Evolutionary conservation across 2,888 invertebrate genomes (phyloP).

Genomic region (Beris morrisii): DNA sequence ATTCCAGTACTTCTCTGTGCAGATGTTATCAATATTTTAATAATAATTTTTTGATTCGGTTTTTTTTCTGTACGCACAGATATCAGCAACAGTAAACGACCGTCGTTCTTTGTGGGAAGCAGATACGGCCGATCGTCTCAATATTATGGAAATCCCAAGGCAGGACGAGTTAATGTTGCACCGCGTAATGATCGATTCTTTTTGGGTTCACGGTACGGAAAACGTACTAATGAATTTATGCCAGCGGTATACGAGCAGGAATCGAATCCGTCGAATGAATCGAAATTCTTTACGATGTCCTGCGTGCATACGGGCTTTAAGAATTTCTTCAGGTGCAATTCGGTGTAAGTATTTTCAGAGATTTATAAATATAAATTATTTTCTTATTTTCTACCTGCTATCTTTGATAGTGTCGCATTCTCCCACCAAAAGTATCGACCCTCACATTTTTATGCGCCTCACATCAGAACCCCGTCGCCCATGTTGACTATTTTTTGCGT

Average conservation of each 20-base stretch:
- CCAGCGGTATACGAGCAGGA: slow-evolving; percentile 42
- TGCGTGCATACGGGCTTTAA: slow-evolving; percentile 59
- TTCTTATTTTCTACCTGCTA: no score
- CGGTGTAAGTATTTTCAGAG: slow-evolving; percentile 53
- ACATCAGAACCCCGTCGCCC: no score
- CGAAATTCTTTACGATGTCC: slow-evolving; percentile 47
- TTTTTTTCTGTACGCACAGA: slow-evolving; percentile 1
- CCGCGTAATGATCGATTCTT: slow-evolving; percentile 56
- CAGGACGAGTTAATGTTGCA: slow-evolving; percentile 51
- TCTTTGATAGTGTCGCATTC: no score
- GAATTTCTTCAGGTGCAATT: slow-evolving; percentile 59
- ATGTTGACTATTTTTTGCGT: no score
- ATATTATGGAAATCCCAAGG: slow-evolving; percentile 44
- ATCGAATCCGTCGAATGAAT: slow-evolving; percentile 20
- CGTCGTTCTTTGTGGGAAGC: slow-evolving; percentile 57
- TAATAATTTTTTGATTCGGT: not conserved
- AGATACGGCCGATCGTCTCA: slow-evolving; percentile 55
- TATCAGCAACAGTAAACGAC: slow-evolving; percentile 34
- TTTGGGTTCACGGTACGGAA: slow-evolving; percentile 55
- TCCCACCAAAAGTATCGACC: no score
- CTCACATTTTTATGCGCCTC: no score
- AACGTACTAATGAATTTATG: slow-evolving; percentile 47
- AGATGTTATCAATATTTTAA: no score
- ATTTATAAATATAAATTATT: not conserved
- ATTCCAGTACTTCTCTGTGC: no score